Conservation (phyloP, 2,113 vertebrate species). For the Danionella cerebrum region DNA sequence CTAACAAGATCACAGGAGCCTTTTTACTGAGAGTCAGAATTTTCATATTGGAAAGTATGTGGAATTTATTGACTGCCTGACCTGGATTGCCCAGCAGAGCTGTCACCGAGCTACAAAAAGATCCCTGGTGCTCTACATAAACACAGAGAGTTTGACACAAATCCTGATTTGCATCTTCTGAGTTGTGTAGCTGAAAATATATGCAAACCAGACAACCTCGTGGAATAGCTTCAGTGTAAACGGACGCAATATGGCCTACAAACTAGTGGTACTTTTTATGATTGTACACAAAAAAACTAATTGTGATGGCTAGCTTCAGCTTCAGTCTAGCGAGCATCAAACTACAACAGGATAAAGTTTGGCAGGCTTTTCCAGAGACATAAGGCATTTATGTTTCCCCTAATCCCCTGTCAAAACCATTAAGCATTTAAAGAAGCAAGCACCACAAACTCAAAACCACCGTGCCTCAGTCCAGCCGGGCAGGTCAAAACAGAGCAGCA, state of each 20-base stretch:
- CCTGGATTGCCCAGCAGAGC: slow-evolving; percentile 58
- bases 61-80: slow-evolving; percentile 65
- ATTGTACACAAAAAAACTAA: neutral
- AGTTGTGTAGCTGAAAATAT: slow-evolving; percentile 1
- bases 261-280: neutral
- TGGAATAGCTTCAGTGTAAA: neutral
- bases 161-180: neutral
- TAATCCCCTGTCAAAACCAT: slow-evolving; percentile 67
- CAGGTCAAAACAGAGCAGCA: slow-evolving; percentile 63
- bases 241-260: slow-evolving; percentile 11
- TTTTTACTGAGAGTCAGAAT: neutral
- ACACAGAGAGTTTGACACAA: slow-evolving; percentile 38
- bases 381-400: slow-evolving; percentile 60
- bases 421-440: slow-evolving; percentile 57
- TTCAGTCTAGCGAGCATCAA: neutral
- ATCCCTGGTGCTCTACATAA: slow-evolving; percentile 36
- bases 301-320: neutral
- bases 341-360: slow-evolving; percentile 49
- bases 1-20: neutral
- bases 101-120: slow-evolving; percentile 1
- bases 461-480: slow-evolving; percentile 56
- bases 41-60: slow-evolving; percentile 30
- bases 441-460: slow-evolving; percentile 57
- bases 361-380: slow-evolving; percentile 54
- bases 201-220: neutral